A percentile compares a stretch with the other conserved stretches of the same genome.
These are phyloP conservation scores for Carettochelys insculpta DNA, from an alignment of 2,113 vertebrate species.

Conservation along the genomic window DNA sequence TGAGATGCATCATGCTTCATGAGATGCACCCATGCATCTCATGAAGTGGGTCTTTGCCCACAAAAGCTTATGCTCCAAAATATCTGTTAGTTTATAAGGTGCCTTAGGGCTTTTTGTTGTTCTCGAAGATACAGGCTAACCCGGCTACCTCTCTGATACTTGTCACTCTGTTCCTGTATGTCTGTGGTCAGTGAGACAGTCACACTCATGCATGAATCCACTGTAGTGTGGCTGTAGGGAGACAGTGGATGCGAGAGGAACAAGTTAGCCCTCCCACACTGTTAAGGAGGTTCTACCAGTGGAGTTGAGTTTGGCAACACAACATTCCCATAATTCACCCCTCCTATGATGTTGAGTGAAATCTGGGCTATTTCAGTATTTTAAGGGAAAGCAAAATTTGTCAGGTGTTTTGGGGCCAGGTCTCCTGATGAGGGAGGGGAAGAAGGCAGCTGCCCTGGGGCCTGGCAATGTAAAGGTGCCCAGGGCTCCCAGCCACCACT, in stretches of 20 bases:
- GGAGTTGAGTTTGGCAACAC: background rate
- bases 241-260: background rate
- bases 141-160: too few relatives aligned
- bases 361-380: background rate
- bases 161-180: background rate
- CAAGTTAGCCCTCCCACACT: background rate
- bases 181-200: background rate
- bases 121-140: too few relatives aligned
- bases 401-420: background rate
- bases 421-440: too few relatives aligned
- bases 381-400: accelerated
- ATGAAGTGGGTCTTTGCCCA: too few relatives aligned
- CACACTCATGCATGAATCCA: accelerated
- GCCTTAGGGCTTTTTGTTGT: too few relatives aligned
- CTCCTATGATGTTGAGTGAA: background rate
- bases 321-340: background rate
- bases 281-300: background rate
- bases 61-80: too few relatives aligned
- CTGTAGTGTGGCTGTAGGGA: background rate
- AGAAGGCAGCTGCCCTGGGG: too few relatives aligned
- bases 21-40: too few relatives aligned
- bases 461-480: too few relatives aligned
- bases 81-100: too few relatives aligned
- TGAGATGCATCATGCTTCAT: too few relatives aligned
- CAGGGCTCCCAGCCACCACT: too few relatives aligned